Base-by-base conservation (phyloP, 2,113 vertebrate genomes). In the Lamprologus ornatipinnis region DNA sequence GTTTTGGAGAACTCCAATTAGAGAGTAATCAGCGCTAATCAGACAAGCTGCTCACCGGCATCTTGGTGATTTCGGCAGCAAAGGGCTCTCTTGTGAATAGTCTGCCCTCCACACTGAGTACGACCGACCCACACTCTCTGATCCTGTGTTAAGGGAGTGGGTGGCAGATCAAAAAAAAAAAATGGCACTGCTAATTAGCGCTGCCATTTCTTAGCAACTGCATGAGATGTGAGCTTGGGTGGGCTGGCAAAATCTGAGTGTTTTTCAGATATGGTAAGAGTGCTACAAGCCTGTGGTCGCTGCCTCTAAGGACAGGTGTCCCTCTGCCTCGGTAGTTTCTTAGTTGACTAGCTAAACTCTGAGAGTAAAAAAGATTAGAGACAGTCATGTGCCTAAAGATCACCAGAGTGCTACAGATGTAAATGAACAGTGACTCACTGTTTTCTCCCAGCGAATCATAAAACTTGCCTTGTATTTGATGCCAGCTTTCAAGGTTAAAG, bases 1-100 rank as follows among this genome's bases (percentile, higher is more conserved):
- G 94, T 96, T 96, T 96, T 95, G 96, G 94, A 96, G 95, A 96
- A 96, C 94, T 95, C 90, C 93, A 96, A 96, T 97, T 97, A 96
- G 95, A 95, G 91, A 88, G 87, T 96, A 96, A 97, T 97, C 95
- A 96, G 91, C 45, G 85, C 92, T 96, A 95, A 96, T 96, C 95
- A 96, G 94, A 94, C 94, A 96, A 96, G 95, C 95, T 95, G 95
- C 94, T 95, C 92, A 84, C 93, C 93, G 60, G 91, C 91, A 93
- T 93, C 94, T 95, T 94, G 91, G 91, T 94, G 91, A 91, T 92
- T 93, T 94, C 70, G 73, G 87, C 90, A 89, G 88, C 73, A 92
- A 91, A 93, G 91, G 87, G 86, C 88, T 85, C 95, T 94, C 95
- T 78, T 9, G 93, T 84, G 94, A 94, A 93, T 93, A 90, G 85